Percentiles rank a stretch among this genome's conserved stretches.
Evolutionary conservation across 1,140 invertebrate species (phyloP).

Genomic region (Drosophila novamexicana): DNA sequence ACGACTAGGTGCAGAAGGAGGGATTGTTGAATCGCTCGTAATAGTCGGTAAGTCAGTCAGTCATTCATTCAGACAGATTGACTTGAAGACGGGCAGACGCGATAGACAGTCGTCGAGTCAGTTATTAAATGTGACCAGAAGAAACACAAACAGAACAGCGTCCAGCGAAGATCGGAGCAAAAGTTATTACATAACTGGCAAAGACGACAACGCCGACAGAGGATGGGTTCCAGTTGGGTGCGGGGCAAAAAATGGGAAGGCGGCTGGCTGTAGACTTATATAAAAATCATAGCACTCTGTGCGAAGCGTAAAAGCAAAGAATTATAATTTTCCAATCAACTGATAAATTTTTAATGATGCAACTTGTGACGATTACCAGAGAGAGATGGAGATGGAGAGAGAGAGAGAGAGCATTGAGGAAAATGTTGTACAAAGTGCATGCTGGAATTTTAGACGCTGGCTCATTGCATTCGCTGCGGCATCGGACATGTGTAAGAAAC

Average conservation of each 20-base stretch:
- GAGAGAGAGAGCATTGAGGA: conserved; percentile 37
- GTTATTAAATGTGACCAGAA: conserved; percentile 77
- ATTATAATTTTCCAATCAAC: conserved; percentile 83
- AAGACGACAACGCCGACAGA: conserved; percentile 7
- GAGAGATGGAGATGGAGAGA: conserved; percentile 5
- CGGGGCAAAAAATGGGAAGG: background rate
- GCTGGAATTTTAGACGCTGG: conserved; percentile 59
- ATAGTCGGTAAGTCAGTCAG: conserved; percentile 55
- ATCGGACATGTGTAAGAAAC: conserved; percentile 73
- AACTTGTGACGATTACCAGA: conserved; percentile 28
- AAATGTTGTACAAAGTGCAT: conserved; percentile 78
- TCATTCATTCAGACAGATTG: conserved; percentile 52
- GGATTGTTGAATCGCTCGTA: conserved; percentile 31
- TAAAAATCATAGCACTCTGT: conserved; percentile 69
- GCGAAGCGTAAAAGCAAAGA: conserved; percentile 76
- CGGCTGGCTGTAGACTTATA: conserved; percentile 36
- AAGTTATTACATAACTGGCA: conserved; percentile 66
- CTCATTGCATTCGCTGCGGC: conserved; percentile 11
- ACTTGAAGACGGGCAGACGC: conserved; percentile 34
- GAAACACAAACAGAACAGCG: conserved; percentile 13
- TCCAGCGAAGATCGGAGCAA: conserved; percentile 7
- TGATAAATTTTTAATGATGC: conserved; percentile 83
- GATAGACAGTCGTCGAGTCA: conserved; percentile 39
- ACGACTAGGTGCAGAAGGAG: background rate
- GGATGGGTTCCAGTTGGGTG: too few species aligned